These are phyloP conservation scores for Anguilla japonica DNA, from an alignment of 2,113 vertebrate species.

Conservation along the genomic window DNA sequence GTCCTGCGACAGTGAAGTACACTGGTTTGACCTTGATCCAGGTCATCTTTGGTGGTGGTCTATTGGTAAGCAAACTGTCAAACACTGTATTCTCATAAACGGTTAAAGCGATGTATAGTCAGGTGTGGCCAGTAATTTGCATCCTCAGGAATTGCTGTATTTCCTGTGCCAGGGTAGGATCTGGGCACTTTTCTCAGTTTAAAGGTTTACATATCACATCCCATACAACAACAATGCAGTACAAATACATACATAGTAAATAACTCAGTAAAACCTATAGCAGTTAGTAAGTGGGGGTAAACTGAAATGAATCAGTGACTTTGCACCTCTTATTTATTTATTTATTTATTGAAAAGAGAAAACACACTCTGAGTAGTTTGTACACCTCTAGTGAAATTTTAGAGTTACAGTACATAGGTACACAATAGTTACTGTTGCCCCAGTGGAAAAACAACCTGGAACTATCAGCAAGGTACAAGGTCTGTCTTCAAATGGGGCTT, in stretches of 20 bases:
- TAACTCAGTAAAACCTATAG: no score
- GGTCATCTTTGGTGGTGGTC: not conserved
- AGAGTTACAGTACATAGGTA: no score
- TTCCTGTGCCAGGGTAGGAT: not conserved
- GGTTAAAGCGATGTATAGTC: not conserved
- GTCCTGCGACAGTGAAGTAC: not conserved
- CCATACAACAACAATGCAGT: no score
- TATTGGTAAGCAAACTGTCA: not conserved
- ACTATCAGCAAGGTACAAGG: not conserved
- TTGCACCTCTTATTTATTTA: no score
- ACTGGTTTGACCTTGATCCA: not conserved
- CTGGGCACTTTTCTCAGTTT: not conserved
- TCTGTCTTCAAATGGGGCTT: slow-evolving; percentile 11
- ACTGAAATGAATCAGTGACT: no score
- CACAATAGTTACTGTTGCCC: not conserved
- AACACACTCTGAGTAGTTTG: no score
- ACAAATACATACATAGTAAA: no score
- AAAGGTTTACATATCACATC: no score
- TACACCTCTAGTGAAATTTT: no score
- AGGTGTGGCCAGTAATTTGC: not conserved
- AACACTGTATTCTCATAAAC: not conserved
- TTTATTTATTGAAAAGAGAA: no score
- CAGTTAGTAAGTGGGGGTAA: no score
- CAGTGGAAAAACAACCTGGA: not conserved
- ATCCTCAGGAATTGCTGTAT: no score